Conservation (phyloP, 1,140 invertebrate genomes). For the Hylaeus anthracinus region DNA sequence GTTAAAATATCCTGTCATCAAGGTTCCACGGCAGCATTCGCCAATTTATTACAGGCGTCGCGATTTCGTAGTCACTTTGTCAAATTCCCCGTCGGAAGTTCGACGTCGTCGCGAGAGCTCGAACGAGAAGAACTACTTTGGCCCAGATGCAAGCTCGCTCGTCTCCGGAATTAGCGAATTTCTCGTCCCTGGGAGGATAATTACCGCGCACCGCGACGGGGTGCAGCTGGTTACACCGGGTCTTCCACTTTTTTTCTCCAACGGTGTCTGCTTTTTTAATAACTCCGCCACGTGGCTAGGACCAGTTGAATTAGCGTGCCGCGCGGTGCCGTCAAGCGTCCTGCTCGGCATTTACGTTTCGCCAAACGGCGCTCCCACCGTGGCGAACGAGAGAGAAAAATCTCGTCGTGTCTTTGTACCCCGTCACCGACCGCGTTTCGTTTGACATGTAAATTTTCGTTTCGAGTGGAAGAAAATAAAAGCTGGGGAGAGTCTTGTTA, state of each 20-base stretch:
- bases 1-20: no score
- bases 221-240: background rate
- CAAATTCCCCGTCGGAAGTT: background rate
- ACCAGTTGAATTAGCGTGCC: background rate
- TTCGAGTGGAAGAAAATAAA: background rate
- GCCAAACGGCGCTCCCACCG: background rate
- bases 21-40: no score
- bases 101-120: background rate
- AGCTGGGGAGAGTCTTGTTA: background rate
- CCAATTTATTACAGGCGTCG: background rate
- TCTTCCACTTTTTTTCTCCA: background rate
- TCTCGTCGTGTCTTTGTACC: background rate
- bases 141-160: background rate
- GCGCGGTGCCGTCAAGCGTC: background rate
- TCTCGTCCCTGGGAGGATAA: background rate
- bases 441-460: slow-evolving; percentile 23
- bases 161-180: background rate
- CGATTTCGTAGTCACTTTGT: background rate
- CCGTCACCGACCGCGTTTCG: background rate
- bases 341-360: background rate
- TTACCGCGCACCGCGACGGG: background rate
- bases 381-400: no score
- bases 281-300: background rate
- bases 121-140: background rate
- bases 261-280: background rate